A percentile compares a stretch with the other conserved stretches of the same genome.
These are phyloP conservation scores for Xestia c-nigrum DNA, from an alignment of 2,888 invertebrate genomes.

Conservation along the genomic window DNA sequence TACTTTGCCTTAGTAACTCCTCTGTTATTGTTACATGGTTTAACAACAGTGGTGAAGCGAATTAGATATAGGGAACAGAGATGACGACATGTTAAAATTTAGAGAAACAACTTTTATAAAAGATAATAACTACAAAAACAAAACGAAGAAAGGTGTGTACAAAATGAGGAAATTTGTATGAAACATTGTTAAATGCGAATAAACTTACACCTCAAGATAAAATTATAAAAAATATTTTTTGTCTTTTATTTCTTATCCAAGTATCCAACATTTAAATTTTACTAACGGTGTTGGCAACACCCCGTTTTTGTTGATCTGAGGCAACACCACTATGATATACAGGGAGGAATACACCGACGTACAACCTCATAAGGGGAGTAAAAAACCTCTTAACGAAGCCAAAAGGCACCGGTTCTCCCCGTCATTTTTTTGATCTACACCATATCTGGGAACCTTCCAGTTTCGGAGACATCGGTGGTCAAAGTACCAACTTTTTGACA, in stretches of 20 bases:
- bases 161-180: constrained; percentile 91
- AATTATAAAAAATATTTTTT: constrained; percentile 82
- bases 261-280: constrained; percentile 2
- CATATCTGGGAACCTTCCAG: too few relatives aligned
- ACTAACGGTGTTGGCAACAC: not conserved
- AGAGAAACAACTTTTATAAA: constrained; percentile 91
- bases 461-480: too few relatives aligned
- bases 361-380: too few relatives aligned
- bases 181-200: constrained; percentile 90
- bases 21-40: constrained; percentile 83
- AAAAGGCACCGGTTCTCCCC: too few relatives aligned
- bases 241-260: constrained; percentile 82
- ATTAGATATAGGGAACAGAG: constrained; percentile 90
- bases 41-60: constrained; percentile 88
- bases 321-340: not conserved
- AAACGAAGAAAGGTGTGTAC: constrained; percentile 89
- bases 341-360: too few relatives aligned
- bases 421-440: too few relatives aligned
- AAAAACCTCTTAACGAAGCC: too few relatives aligned
- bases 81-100: constrained; percentile 90
- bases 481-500: too few relatives aligned
- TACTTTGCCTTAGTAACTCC: constrained; percentile 87
- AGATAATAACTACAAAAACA: constrained; percentile 88
- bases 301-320: too few relatives aligned
- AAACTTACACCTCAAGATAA: constrained; percentile 91